A percentile compares a stretch with the other conserved stretches of the same genome.
phyloP scores from a whole-genome alignment of 2,797 vertebrate species.

The Sebastes taczanowskii region DNA sequence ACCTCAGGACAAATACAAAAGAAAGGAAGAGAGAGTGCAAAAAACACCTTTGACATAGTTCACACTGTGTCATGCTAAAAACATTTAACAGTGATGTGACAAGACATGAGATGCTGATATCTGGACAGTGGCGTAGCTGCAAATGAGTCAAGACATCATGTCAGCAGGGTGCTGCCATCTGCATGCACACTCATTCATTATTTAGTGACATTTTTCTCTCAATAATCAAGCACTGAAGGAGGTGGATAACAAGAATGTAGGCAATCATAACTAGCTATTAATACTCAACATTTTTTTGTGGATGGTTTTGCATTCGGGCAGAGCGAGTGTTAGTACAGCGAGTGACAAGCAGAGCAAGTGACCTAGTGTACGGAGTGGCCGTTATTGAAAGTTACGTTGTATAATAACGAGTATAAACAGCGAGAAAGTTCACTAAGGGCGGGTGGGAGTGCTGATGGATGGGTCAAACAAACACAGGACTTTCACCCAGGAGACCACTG shows the following conservation, averaged over 20 bases:
- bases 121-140: slow-evolving; percentile 29
- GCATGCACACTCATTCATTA: slow-evolving; percentile 43
- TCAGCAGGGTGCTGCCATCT: slow-evolving; percentile 44
- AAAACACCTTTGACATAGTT: neutral
- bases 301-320: neutral
- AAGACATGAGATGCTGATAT: slow-evolving; percentile 21
- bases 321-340: neutral
- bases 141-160: slow-evolving; percentile 23
- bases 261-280: neutral
- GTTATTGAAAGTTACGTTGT: neutral
- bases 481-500: neutral
- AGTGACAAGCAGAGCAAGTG: no score
- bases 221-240: slow-evolving; percentile 3
- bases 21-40: neutral
- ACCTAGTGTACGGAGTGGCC: neutral
- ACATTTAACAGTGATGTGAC: slow-evolving; percentile 2
- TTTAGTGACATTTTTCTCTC: slow-evolving; percentile 29
- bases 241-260: neutral
- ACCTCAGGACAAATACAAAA: neutral
- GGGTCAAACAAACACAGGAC: neutral
- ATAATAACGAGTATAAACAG: no score
- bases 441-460: neutral
- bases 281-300: neutral
- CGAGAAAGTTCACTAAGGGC: no score
- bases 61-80: neutral